A percentile compares a stretch with the other conserved stretches of the same genome.
phyloP scores from a whole-genome alignment of 2,113 vertebrate genomes.

The Melospiza georgiana region DNA sequence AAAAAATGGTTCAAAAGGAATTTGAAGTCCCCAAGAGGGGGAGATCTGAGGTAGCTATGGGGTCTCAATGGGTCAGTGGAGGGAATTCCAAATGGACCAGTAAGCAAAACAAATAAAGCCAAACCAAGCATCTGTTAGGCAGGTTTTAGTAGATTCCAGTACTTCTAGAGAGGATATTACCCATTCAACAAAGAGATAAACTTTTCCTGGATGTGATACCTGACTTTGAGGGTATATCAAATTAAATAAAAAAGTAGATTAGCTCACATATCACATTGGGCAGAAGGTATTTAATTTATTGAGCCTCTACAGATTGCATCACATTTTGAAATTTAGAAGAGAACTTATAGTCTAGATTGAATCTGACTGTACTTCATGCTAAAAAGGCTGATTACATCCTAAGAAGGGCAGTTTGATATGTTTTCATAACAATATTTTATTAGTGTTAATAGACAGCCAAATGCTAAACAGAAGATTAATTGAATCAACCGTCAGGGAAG shows the following conservation, averaged over 20 bases:
- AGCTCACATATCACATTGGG: neutral
- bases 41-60: neutral
- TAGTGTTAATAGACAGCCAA: neutral
- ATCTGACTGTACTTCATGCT: neutral
- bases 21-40: neutral
- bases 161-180: neutral
- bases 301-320: neutral
- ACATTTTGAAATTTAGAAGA: neutral
- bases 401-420: neutral
- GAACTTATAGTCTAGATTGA: neutral
- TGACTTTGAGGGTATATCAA: neutral
- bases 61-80: neutral
- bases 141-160: neutral
- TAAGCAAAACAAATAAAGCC: neutral
- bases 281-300: neutral
- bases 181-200: neutral
- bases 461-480: constrained; percentile 37
- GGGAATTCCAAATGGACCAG: neutral
- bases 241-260: neutral
- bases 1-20: neutral
- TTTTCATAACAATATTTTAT: constrained; percentile 26
- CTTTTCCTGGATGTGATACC: neutral
- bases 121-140: neutral
- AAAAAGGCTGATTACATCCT: neutral
- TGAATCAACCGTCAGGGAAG: neutral